Base-by-base conservation (phyloP, 2,797 vertebrate genomes). In the Notolepis coatsorum region DNA sequence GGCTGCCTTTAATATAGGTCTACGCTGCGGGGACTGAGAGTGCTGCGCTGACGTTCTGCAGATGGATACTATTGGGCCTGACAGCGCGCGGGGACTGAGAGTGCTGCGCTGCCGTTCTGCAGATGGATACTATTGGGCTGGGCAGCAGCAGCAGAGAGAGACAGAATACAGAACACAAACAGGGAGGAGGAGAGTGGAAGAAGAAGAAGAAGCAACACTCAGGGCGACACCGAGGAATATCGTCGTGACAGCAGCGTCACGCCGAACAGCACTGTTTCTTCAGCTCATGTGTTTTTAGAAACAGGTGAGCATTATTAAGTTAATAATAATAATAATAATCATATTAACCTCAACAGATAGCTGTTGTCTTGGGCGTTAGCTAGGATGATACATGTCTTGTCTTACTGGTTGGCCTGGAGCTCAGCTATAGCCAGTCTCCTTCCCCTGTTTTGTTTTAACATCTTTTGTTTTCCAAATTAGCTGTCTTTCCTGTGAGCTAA, bases 231-330 rank as follows among this genome's bases (percentile, higher is more conserved):
- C 17, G 56, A 75, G 56, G 31, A 24, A 57, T 7, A 49, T 42
- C 41, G 57, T 53, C 56, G 70, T 73, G 81, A 80, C 83, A 77
- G 72, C 68, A 64, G 65, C 63, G 78, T 45, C 41, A 25, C n/a
- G 8, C 71, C 51, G 42, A 56, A 24, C 39, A 23, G 37, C 23
- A 63, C 64, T 3, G 66, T 61, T 47, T 65, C 38, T 74, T 76
- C 53, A 60, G 58, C 85, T 61, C 75, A 88, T 87, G 85, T 68
- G 13, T 80, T 76, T 71, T 13, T 89, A 89, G 81, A 84, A 47
- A 52, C 77, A 88, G 91, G 92, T 94, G 77, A 92, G 90, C 7
- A 2, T 35, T 18, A 15, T 18, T 42, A 7, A 10, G 35, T 37
- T 35, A 3, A 20, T 35, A 18, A 28, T 20, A 30, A 52, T 46